Evolutionary conservation across 2,888 invertebrate genomes (phyloP).

Genomic region (Nephrotoma guestfalica): DNA sequence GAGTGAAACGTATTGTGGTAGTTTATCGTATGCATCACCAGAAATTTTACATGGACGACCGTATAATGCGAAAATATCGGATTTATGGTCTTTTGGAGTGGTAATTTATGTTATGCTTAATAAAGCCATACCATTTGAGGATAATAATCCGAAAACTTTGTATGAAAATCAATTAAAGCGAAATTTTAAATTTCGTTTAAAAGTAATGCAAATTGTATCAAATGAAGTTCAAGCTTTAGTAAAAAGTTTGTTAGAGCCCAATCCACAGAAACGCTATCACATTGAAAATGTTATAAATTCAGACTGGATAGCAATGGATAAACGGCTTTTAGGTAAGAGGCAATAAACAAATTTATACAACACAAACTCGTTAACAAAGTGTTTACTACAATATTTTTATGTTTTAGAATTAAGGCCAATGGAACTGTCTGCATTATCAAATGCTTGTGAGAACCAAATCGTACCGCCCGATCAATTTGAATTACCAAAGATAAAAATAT

Average conservation of each 20-base stretch:
- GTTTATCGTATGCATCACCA: constrained; percentile 77
- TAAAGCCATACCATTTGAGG: constrained; percentile 71
- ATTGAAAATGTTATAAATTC: constrained; percentile 39
- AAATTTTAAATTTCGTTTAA: constrained; percentile 54
- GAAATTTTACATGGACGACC: constrained; percentile 64
- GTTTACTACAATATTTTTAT: too few relatives aligned
- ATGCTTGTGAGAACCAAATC: neutral
- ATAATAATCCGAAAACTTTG: constrained; percentile 37
- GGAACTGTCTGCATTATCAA: neutral
- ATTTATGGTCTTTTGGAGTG: constrained; percentile 68
- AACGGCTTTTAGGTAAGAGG: constrained; percentile 27
- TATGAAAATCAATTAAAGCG: constrained; percentile 39
- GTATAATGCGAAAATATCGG: constrained; percentile 55
- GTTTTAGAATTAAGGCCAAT: neutral
- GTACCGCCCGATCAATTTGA: neutral
- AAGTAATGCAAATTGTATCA: constrained; percentile 41
- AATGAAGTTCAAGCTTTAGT: constrained; percentile 48
- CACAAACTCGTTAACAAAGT: too few relatives aligned
- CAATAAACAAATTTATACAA: neutral
- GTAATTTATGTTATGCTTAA: constrained; percentile 73
- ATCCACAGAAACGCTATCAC: constrained; percentile 41
- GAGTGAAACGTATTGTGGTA: constrained; percentile 75
- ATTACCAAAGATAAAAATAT: neutral
- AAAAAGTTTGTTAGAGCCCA: constrained; percentile 51
- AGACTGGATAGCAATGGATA: constrained; percentile 53